Percentiles rank a stretch among this genome's conserved stretches.
Conservation (phyloP, 2,888 invertebrate species). For the Amphipoea lucens region DNA sequence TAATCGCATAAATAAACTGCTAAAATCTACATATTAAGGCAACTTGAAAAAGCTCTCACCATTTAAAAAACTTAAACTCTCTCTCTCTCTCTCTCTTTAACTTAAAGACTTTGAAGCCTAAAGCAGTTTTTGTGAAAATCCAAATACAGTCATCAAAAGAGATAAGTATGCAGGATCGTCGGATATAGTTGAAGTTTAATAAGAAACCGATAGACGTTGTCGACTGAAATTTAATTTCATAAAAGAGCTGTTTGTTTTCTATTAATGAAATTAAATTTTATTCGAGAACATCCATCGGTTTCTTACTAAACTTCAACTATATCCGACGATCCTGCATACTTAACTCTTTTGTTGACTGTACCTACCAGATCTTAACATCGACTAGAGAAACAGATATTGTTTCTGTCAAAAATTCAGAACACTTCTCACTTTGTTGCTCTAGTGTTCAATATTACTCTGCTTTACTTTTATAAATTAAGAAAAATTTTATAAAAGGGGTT, state of each 20-base stretch:
- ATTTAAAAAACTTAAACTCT: not conserved
- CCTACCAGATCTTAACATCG: not conserved
- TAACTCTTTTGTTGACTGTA: too few relatives aligned
- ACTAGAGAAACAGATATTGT: not conserved
- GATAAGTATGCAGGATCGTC: too few relatives aligned
- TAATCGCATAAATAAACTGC: not conserved
- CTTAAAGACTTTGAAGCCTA: not conserved
- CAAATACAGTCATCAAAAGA: too few relatives aligned
- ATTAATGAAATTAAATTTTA: too few relatives aligned
- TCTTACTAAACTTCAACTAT: too few relatives aligned
- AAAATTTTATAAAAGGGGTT: not conserved
- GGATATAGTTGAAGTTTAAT: too few relatives aligned
- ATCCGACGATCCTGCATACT: too few relatives aligned
- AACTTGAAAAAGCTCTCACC: not conserved
- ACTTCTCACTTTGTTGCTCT: not conserved
- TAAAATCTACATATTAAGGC: not conserved
- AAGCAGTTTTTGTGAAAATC: not conserved
- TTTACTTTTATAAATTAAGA: not conserved
- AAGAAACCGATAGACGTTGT: too few relatives aligned
- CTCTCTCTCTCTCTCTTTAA: too few relatives aligned
- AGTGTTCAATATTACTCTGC: not conserved
- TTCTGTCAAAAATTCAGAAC: not conserved
- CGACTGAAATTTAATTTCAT: too few relatives aligned
- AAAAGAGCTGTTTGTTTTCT: too few relatives aligned
- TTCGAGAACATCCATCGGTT: too few relatives aligned